Percentiles rank a stretch among this genome's conserved stretches.
Evolutionary conservation across 1,140 invertebrate species (phyloP).

Genomic region (Paraescarpia echinospica): DNA sequence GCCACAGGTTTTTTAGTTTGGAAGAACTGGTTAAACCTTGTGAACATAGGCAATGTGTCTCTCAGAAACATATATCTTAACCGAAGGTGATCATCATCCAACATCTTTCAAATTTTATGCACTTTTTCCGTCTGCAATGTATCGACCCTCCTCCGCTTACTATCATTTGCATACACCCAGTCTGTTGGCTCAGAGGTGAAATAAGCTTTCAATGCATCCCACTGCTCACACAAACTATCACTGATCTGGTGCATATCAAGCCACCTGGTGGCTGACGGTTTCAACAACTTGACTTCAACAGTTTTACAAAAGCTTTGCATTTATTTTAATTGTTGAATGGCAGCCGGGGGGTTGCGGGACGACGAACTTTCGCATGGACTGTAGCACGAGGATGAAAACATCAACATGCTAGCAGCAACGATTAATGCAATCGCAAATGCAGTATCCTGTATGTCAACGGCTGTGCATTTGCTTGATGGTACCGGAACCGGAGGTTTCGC

Average conservation of each 20-base stretch:
- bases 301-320: constrained; percentile 2
- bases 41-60: neutral
- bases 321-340: neutral
- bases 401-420: too few species aligned
- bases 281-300: neutral
- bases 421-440: too few species aligned
- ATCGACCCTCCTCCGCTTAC: neutral
- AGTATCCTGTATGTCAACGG: too few species aligned
- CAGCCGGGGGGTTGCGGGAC: too few species aligned
- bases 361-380: too few species aligned
- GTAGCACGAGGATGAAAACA: too few species aligned
- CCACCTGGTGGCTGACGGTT: constrained; percentile 5
- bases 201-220: neutral
- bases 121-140: neutral
- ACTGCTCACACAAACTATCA: constrained; percentile 8
- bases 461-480: too few species aligned
- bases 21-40: neutral
- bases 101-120: constrained; percentile 3
- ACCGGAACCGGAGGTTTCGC: too few species aligned
- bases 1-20: constrained; percentile 7
- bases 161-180: neutral
- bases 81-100: neutral
- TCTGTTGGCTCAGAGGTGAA: neutral
- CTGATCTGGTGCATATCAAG: constrained; percentile 15
- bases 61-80: constrained; percentile 7